Evolutionary conservation across 1,140 invertebrate species (phyloP), one percentile per base, ranked within the genome.

Genomic region (Diuraphis noxia): DNA sequence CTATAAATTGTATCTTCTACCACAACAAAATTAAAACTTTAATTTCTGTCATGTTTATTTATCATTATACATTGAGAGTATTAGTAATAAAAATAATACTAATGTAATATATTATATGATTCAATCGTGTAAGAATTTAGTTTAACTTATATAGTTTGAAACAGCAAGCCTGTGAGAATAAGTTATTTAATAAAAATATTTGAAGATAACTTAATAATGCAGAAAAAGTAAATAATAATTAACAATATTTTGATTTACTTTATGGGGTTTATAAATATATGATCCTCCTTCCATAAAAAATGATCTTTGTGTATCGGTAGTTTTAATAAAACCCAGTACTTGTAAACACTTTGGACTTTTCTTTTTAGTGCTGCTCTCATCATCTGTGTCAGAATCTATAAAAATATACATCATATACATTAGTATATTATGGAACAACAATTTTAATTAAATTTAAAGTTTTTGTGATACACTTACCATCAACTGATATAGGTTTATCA

Each of bases 201-300:
- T 10, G 3, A 56, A 56, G 10, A 72, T 17, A n/a, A 72, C 56
- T n/a, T 13, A n/a, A 63, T 63, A 63, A 72, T n/a, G 30, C 4
- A 56, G 30, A 6, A 25, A 41, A 82, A 82, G 2, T 25, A 36
- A 86, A 46, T 63, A 25, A 36, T 10, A 86, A 49, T 23, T 49
- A 86, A 36, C 2, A 36, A 9, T 10, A 38, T 13, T 25, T 25
- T 72, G 25, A 89, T 25, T 89, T 91, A 91, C 89, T 82, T 82
- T 10, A 19, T 91, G 23, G 10, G 89, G 43, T 81, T 82, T 82
- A 91, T 82, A 91, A 82, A 91, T 82, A 49, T 91, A 91, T 40
- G 89, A 81, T 81, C 41, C 77, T 30, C 77, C 77, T 10, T 52
- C 43, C 36, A 91, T 82, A 49, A 79, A 91, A 91, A 46, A 91